Base-by-base conservation (phyloP, 2,797 vertebrate species). In the Tenualosa ilisha region DNA sequence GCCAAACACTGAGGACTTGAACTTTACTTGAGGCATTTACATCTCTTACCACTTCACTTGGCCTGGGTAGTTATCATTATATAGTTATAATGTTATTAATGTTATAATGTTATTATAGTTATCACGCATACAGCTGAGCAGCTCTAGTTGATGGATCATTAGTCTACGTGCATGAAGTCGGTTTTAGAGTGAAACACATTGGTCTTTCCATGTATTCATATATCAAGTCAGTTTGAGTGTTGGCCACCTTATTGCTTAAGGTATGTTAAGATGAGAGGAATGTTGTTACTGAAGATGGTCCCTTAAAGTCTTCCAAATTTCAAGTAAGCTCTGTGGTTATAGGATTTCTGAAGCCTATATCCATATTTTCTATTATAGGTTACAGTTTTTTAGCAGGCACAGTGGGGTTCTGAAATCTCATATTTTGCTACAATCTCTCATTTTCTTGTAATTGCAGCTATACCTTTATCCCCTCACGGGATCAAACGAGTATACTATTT, bases 1-100 rank as follows among this genome's bases (percentile, higher is more conserved):
- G 84, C 89, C 81, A 84, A 85, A 85, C 82, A 50, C 46, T 26
- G 56, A 63, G 86, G 84, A 84, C 88, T 84, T 89, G 83, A 89
- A 85, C 83, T 87, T 82, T 84, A 68, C 81, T 79, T 37, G 50
- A 84, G 83, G 68, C n/a, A 22, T 79, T 43, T 59, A 51, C 53
- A 56, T 84, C 81, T 81, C 82, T 53, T 68, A 46, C 72, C 84
- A 81, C 31, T 75, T 9, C 12, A 72, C 72, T 51, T 61, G 54
- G 54, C 43, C 83, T n/a, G 65, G 84, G 81, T 46, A 82, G 37
- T 22, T 51, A 63, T n/a, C n/a, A n/a, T n/a, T n/a, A n/a, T n/a
- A n/a, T n/a, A n/a, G n/a, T n/a, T n/a, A n/a, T n/a, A n/a, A n/a
- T n/a, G n/a, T n/a, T n/a, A n/a, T n/a, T n/a, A n/a, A n/a, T n/a